phyloP scores from a whole-genome alignment of 35 echinoderm and acorn worm genomes.

The Apostichopus californicus region DNA sequence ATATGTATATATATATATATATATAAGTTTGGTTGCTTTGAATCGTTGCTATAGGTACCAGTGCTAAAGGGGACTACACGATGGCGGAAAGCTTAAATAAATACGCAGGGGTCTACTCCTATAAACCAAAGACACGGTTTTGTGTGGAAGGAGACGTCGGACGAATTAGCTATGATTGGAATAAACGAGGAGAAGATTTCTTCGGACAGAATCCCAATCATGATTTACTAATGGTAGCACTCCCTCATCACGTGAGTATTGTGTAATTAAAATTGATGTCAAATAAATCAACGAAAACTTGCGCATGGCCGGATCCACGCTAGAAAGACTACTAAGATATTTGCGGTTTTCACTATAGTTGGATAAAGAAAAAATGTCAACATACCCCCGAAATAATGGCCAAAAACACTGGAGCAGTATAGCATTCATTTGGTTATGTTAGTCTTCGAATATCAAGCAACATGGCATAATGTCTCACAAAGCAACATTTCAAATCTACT shows the following conservation, averaged over 20 bases:
- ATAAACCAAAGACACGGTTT: constrained; percentile 78
- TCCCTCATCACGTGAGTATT: constrained; percentile 83
- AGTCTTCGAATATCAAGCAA: too few species aligned
- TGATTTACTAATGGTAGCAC: constrained; percentile 61
- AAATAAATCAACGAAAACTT: neutral
- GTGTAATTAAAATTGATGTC: neutral
- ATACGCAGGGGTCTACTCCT: constrained; percentile 77
- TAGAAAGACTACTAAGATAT: too few species aligned
- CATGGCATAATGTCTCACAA: too few species aligned
- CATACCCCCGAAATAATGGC: too few species aligned
- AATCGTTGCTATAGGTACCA: neutral
- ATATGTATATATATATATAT: too few species aligned
- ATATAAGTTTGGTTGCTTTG: too few species aligned
- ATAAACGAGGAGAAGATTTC: constrained; percentile 61
- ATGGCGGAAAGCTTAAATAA: constrained; percentile 23
- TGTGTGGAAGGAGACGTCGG: constrained; percentile 68
- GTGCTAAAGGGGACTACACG: constrained; percentile 61
- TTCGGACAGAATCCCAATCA: constrained; percentile 52
- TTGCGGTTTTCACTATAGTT: too few species aligned
- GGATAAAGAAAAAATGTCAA: too few species aligned
- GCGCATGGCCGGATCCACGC: too few species aligned
- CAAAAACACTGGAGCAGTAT: too few species aligned
- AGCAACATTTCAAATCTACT: too few species aligned
- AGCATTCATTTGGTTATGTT: too few species aligned
- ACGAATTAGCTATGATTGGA: constrained; percentile 92